Evolutionary conservation across 1,140 invertebrate species (phyloP), one percentile per base, ranked within the genome.

Genomic region (Drosophila gunungcola): DNA sequence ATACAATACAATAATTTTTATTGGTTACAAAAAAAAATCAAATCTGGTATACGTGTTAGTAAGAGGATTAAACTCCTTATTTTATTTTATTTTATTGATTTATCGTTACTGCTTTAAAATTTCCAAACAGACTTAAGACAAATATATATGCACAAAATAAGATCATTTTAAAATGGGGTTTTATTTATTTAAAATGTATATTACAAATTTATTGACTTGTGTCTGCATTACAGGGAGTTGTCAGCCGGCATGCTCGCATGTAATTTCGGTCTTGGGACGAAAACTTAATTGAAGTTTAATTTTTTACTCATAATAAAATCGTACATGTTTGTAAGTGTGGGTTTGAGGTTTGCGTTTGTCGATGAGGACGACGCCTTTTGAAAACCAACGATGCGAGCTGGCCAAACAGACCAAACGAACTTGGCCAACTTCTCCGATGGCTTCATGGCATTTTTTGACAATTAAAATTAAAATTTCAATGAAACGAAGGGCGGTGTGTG

Each of bases 381-480:
- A 55, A 68, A 78, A 64, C 42, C 68, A 85, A 11, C 68, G 62
- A 80, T 64, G 69, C 74, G 78, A 72, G 38, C 43, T 39, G 43
- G 27, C 54, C 49, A 55, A 43, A 36, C 55, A 39, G 53, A 72
- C 68, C 62, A 57, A 76, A 58, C 62, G 54, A 76, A 76, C 51
- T 76, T 61, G 73, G 54, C 51, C 62, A 78, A 78, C 60, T 63
- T 78, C 78, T 83, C 69, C 56, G 60, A 86, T 88, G 83, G 58
- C 70, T 65, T 62, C 69, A 80, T 83, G 68, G 67, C 76, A 89
- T 88, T 88, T 88, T 74, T 88, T 88, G 79, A 88, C 83, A 86
- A 86, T 86, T 86, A 86, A 86, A 86, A 86, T 86, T 86, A 83
- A 86, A 86, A 88, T 86, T 88, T 79, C 56, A 86, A 68, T 86